phyloP scores from a whole-genome alignment of 2,113 vertebrate genomes.

The Trematocara marginatum region DNA sequence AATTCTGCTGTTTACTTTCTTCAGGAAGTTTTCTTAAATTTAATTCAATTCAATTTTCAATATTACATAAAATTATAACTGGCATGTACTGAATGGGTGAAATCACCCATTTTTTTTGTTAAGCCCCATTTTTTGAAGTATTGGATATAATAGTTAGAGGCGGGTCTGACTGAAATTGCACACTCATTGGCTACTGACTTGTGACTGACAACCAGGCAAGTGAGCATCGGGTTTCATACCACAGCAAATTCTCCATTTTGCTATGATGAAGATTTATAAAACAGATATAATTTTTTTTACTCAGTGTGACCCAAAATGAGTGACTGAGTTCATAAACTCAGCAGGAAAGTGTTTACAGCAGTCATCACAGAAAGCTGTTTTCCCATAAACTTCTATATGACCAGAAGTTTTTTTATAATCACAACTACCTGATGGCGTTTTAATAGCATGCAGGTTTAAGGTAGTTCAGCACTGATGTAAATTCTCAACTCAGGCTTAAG shows the following conservation, averaged over 20 bases:
- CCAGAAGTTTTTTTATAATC: background rate
- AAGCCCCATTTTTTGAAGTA: background rate
- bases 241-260: background rate
- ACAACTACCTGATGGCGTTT: rapidly evolving
- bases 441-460: background rate
- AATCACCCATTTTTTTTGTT: background rate
- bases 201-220: background rate
- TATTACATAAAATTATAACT: background rate
- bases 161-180: background rate
- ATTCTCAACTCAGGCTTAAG: too few relatives aligned
- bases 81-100: background rate
- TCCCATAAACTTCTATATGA: background rate
- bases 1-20: background rate
- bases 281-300: background rate
- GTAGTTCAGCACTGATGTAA: background rate
- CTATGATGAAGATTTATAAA: rapidly evolving
- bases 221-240: background rate
- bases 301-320: background rate
- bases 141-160: background rate
- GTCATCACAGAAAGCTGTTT: background rate
- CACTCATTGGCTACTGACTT: background rate
- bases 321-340: background rate
- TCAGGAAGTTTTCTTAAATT: rapidly evolving
- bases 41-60: background rate
- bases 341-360: background rate